A percentile compares a stretch with the other conserved stretches of the same genome.
These are phyloP conservation scores for Camptogramma bilineatum DNA, from an alignment of 2,888 invertebrate species.

Conservation along the genomic window DNA sequence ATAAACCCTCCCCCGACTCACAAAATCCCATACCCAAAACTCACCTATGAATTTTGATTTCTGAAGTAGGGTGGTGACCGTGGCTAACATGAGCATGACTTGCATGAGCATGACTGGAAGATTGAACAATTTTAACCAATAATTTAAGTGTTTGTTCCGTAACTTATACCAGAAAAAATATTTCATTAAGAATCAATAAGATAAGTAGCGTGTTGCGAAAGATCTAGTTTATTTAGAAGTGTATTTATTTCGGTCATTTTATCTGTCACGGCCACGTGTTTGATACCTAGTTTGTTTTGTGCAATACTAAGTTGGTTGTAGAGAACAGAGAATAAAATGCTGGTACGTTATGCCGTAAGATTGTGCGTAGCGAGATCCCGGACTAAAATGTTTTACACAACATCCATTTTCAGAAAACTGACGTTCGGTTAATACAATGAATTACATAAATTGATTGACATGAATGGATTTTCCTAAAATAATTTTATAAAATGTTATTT, in stretches of 20 bases:
- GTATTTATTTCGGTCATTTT: no score
- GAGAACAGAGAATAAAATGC: neutral
- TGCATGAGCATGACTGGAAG: conserved; percentile 43
- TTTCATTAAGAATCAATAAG: neutral
- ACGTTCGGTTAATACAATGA: conserved; percentile 15
- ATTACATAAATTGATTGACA: conserved; percentile 22
- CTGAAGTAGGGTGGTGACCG: conserved; percentile 35
- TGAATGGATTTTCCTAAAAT: conserved; percentile 32
- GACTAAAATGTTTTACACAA: conserved; percentile 6
- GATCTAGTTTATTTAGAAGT: no score
- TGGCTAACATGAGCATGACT: conserved; percentile 30
- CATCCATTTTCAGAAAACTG: neutral
- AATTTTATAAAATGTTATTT: conserved; percentile 21
- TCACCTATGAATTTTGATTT: conserved; percentile 49
- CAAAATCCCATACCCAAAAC: conserved; percentile 19
- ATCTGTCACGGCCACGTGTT: no score
- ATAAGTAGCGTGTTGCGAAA: neutral
- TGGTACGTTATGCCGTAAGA: neutral
- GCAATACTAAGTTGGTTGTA: no score
- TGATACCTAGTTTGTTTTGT: neutral
- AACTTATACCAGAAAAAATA: neutral
- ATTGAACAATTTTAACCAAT: conserved; percentile 23
- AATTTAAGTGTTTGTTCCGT: neutral
- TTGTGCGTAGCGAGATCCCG: neutral
- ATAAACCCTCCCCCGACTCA: no score